Conservation (phyloP, 2,113 vertebrate species). For the Rhizomys pruinosus region DNA sequence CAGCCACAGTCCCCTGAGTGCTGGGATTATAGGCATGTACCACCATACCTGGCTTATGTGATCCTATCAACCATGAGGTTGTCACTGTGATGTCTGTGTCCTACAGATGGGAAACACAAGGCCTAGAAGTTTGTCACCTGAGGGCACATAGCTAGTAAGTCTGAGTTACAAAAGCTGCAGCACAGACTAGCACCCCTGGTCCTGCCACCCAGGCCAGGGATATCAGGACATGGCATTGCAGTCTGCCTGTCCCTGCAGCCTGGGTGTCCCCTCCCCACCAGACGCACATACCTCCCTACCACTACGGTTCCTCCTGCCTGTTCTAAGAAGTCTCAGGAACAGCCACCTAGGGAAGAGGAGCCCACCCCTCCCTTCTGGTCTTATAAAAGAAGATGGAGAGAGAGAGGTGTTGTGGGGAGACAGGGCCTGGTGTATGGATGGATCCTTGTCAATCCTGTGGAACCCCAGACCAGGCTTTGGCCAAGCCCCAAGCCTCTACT, state of each 20-base stretch:
- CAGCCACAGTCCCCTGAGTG: not conserved
- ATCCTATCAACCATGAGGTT: not conserved
- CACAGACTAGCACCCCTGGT: not conserved
- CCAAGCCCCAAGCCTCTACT: not conserved
- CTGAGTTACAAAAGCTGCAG: not conserved
- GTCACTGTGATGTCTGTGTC: not conserved
- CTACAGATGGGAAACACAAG: not conserved
- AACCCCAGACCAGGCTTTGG: not conserved
- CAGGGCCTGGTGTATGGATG: not conserved
- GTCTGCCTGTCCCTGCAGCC: rapidly evolving
- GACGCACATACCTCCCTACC: not conserved
- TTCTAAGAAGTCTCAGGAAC: not conserved
- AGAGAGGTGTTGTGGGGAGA: rapidly evolving
- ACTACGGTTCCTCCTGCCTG: not conserved
- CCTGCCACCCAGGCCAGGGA: not conserved
- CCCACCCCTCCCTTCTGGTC: not conserved
- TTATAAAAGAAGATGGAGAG: not conserved
- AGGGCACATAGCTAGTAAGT: not conserved
- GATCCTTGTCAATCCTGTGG: not conserved
- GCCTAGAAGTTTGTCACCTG: not conserved
- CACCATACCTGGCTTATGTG: not conserved
- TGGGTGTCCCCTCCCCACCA: not conserved
- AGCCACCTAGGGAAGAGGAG: not conserved
- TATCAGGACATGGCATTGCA: no score
- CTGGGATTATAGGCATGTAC: not conserved